Conservation (phyloP, 2,888 invertebrate species). For the Holacanthella duospinosa region DNA sequence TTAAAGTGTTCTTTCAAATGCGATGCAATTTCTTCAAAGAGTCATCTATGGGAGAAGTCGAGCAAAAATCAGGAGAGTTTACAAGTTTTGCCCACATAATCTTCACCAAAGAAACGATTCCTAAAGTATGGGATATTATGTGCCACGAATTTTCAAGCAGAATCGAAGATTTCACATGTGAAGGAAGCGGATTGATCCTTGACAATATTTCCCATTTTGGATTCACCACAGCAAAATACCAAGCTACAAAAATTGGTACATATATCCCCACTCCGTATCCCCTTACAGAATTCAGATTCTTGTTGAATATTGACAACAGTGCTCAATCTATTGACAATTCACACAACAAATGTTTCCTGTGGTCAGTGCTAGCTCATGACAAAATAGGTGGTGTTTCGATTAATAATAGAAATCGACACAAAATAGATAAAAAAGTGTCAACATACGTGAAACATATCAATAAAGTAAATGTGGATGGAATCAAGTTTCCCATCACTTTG, state of each 20-base stretch:
- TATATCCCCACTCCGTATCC: neutral
- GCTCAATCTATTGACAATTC: neutral
- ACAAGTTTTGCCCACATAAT: neutral
- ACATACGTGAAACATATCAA: neutral
- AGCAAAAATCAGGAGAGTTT: neutral
- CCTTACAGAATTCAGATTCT: neutral
- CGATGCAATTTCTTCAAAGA: neutral
- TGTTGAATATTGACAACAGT: conserved; percentile 5
- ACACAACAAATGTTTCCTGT: conserved; percentile 4
- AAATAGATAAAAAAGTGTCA: neutral
- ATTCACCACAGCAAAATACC: neutral
- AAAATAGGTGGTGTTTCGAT: neutral
- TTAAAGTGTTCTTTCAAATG: neutral
- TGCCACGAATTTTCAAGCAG: neutral
- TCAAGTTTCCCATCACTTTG: conserved; percentile 5
- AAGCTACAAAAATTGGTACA: neutral
- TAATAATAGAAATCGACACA: neutral
- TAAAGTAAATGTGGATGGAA: neutral
- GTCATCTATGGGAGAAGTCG: no score
- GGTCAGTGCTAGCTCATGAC: neutral
- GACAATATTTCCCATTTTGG: neutral
- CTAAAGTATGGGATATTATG: neutral
- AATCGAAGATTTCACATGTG: neutral
- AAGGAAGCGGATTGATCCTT: neutral
- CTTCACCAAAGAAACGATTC: neutral